Evolutionary conservation across 2,888 invertebrate species (phyloP).

Genomic region (Stomorhina lunata): DNA sequence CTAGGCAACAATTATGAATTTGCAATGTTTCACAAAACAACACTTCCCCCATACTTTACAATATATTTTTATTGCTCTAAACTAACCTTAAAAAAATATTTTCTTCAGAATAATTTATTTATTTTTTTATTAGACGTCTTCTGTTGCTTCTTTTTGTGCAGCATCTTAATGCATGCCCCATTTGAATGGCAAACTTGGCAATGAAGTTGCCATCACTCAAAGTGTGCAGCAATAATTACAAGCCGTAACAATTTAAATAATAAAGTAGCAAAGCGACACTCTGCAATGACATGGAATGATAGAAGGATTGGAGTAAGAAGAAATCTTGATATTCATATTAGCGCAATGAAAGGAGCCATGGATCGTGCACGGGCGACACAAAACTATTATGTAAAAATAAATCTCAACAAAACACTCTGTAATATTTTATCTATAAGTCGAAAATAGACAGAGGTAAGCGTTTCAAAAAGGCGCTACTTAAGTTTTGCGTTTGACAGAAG

Average conservation of each 20-base stretch:
- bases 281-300: constrained; percentile 33
- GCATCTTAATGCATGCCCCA: constrained; percentile 71
- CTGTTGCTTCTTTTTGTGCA: neutral
- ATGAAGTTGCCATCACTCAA: constrained; percentile 73
- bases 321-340: constrained; percentile 20
- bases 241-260: constrained; percentile 67
- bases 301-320: constrained; percentile 8
- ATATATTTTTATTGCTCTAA: too few relatives aligned
- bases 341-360: neutral
- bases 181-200: constrained; percentile 72
- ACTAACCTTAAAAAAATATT: too few relatives aligned
- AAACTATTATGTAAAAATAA: constrained; percentile 29
- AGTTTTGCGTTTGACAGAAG: too few relatives aligned
- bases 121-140: neutral
- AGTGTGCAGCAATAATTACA: constrained; percentile 73
- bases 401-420: constrained; percentile 28
- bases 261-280: constrained; percentile 27
- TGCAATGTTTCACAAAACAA: too few relatives aligned
- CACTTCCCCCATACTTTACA: too few relatives aligned
- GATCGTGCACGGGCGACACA: neutral
- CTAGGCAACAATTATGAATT: too few relatives aligned
- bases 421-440: neutral
- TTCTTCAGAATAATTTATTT: neutral
- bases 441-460: neutral
- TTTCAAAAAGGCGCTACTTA: too few relatives aligned